Percentiles rank a stretch among this genome's conserved stretches.
Conservation (phyloP, 2,113 vertebrate genomes). For the Tragelaphus imberbis region DNA sequence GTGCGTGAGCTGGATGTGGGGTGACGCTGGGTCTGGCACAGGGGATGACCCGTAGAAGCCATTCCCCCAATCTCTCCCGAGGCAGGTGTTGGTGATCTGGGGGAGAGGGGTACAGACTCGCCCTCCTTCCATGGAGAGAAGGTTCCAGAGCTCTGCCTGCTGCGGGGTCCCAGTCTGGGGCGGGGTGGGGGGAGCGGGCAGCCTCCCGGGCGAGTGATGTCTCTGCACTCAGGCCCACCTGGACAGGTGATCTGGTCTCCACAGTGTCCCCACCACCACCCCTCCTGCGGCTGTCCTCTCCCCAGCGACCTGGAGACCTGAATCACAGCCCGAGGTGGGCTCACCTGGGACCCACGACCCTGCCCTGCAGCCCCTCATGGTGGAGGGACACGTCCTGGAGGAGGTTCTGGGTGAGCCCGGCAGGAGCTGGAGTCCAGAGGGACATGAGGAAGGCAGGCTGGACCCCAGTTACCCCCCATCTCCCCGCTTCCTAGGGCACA, state of each 20-base stretch:
- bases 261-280: neutral
- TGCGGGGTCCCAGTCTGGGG: neutral
- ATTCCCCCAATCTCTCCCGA: rapidly evolving
- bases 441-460: too few species aligned
- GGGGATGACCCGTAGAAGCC: rapidly evolving
- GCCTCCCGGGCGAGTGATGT: rapidly evolving
- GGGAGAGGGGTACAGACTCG: rapidly evolving
- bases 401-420: neutral
- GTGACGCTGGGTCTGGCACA: neutral
- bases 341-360: neutral
- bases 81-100: neutral
- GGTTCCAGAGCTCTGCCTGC: neutral
- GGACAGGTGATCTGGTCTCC: neutral
- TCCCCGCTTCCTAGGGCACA: neutral
- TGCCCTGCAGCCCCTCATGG: rapidly evolving
- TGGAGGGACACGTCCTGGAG: neutral
- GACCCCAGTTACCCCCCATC: too few species aligned
- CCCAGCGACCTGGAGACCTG: neutral
- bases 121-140: neutral
- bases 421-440: rapidly evolving
- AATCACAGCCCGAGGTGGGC: rapidly evolving
- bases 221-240: too few species aligned
- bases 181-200: rapidly evolving
- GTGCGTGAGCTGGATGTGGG: neutral
- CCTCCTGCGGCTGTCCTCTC: neutral